Conservation (phyloP, 2,797 vertebrate species). For the Delichon dasypus region DNA sequence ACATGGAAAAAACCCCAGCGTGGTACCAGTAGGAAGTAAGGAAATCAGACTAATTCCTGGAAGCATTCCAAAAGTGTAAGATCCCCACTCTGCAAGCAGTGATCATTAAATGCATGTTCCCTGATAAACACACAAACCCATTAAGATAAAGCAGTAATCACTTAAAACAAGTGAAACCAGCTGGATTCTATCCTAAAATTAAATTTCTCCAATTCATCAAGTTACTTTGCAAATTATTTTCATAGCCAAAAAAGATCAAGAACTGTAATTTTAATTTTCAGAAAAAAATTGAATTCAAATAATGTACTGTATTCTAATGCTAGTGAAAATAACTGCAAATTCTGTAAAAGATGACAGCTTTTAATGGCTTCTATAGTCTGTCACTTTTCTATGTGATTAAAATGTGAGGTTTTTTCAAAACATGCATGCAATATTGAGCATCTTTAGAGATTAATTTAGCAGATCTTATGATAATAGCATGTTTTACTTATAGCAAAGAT, state of each 20-base stretch:
- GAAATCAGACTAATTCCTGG: neutral
- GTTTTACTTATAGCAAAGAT: neutral
- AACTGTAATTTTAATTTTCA: neutral
- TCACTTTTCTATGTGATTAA: neutral
- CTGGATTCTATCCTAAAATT: neutral
- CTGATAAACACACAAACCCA: neutral
- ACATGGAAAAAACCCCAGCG: neutral
- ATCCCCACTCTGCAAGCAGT: neutral
- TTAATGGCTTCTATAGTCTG: neutral
- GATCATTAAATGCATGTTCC: neutral
- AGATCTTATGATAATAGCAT: neutral
- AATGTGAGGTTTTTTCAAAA: neutral
- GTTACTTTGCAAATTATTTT: neutral
- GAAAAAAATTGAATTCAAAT: neutral
- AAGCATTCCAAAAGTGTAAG: neutral
- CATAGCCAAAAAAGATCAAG: neutral
- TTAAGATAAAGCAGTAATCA: neutral
- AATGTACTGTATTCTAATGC: neutral
- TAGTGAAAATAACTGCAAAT: neutral
- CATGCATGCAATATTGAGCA: neutral
- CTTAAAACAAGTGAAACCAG: neutral
- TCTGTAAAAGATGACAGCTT: neutral
- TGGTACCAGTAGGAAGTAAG: neutral
- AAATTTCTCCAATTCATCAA: neutral
- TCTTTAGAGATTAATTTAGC: neutral